Evolutionary conservation across 2,113 vertebrate species (phyloP), one percentile per base, ranked within the genome.

Genomic region (Bagarius yarrelli): DNA sequence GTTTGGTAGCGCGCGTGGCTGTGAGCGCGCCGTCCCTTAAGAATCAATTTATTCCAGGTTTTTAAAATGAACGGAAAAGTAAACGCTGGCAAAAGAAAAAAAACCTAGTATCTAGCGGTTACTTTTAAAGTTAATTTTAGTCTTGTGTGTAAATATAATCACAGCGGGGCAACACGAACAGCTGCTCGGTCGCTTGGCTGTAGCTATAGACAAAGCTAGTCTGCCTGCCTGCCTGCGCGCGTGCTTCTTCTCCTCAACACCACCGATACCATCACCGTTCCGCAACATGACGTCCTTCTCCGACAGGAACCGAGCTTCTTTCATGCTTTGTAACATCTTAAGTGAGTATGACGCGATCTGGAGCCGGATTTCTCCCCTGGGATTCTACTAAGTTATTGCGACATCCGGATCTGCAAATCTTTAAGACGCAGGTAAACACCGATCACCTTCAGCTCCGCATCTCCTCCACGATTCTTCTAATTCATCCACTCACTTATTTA

Each of bases 161-260:
- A 52, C 69, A 59, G 77, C 72, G 66, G 44, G 71, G 81, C 44
- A 60, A 40, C 76, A 74, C 71, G 60, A 85, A 85, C 81, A 85
- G 84, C 84, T 85, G 84, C 81, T 25, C 73, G 84, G 77, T 56
- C 30, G 84, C 76, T 32, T 36, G 70, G 19, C 76, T 55, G 47
- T 18, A 57, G 80, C 81, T 77, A 72, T 79, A 78, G 53, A 69
- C 79, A 69, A 55, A 75, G 83, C 83, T 82, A 85, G 80, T 64
- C n/a, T 52, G 73, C 59, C 6, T 13, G 15, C 23, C n/a, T n/a
- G n/a, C n/a, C n/a, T n/a, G n/a, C n/a, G n/a, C n/a, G n/a, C n/a
- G n/a, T n/a, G n/a, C n/a, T n/a, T n/a, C n/a, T 70, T 15, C 36
- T 47, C 23, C 34, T n/a, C 9, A 23, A 36, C 66, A 25, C 23